A percentile compares a stretch with the other conserved stretches of the same genome.
These are phyloP conservation scores for Drosophila littoralis DNA, from an alignment of 1,140 invertebrate species.

Conservation along the genomic window DNA sequence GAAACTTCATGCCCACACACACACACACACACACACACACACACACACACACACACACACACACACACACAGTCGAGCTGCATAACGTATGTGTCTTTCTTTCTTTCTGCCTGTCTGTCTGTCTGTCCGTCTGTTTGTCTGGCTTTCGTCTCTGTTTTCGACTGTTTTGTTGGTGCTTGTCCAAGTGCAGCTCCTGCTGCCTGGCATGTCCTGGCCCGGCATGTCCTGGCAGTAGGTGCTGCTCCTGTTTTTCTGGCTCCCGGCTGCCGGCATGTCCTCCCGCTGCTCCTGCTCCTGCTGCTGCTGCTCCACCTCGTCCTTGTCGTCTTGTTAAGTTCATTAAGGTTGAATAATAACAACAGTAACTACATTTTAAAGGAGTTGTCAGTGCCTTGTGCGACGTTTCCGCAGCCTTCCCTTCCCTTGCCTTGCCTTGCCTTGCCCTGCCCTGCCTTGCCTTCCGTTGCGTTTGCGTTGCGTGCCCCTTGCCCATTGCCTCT, in stretches of 20 bases:
- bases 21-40: slow-evolving; percentile 26
- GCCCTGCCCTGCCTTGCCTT: neutral
- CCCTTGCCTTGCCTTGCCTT: too few species aligned
- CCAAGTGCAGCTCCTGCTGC: slow-evolving; percentile 35
- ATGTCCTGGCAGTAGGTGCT: slow-evolving; percentile 43
- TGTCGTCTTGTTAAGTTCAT: slow-evolving; percentile 73
- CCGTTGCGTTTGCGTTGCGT: slow-evolving; percentile 6
- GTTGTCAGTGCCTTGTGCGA: slow-evolving; percentile 63
- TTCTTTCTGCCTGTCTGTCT: slow-evolving; percentile 37
- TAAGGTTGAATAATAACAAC: slow-evolving; percentile 82
- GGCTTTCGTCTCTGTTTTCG: slow-evolving; percentile 18
- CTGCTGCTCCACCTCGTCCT: slow-evolving; percentile 8
- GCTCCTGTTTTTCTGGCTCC: slow-evolving; percentile 30
- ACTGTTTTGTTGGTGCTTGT: slow-evolving; percentile 33
- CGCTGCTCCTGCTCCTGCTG: neutral
- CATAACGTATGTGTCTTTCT: slow-evolving; percentile 49
- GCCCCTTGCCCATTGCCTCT: slow-evolving; percentile 2
- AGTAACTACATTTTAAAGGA: slow-evolving; percentile 82
- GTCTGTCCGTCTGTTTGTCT: slow-evolving; percentile 20
- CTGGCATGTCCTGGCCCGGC: slow-evolving; percentile 30
- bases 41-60: slow-evolving; percentile 16
- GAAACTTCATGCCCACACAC: slow-evolving; percentile 50
- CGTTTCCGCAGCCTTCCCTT: neutral
- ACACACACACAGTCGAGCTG: neutral
- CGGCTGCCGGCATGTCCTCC: slow-evolving; percentile 25